Conservation (phyloP, 2,888 invertebrate genomes). For the Nemotelus nigrinus region DNA sequence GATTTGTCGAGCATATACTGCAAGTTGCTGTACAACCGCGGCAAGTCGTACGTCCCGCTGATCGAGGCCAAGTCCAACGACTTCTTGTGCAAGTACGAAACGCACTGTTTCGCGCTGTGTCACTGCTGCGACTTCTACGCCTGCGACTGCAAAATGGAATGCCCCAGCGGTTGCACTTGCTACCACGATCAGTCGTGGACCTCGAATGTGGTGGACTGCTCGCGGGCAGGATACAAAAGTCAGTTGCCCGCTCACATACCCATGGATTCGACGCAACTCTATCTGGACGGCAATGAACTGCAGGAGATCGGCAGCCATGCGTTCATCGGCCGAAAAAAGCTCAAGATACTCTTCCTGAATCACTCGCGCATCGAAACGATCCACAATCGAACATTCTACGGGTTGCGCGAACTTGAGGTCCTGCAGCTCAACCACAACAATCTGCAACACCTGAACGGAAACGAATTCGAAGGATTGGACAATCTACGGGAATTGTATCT, state of each 20-base stretch:
- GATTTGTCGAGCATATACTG: slow-evolving; percentile 90
- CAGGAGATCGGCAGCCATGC: slow-evolving; percentile 87
- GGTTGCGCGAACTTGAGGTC: slow-evolving; percentile 79
- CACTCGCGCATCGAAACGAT: slow-evolving; percentile 86
- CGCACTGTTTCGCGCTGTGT: slow-evolving; percentile 93
- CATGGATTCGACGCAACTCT: slow-evolving; percentile 95
- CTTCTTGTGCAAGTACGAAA: slow-evolving; percentile 91
- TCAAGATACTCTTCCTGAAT: slow-evolving; percentile 88
- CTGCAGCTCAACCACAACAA: slow-evolving; percentile 89
- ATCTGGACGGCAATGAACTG: slow-evolving; percentile 91
- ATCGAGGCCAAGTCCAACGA: slow-evolving; percentile 88
- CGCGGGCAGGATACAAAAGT: slow-evolving; percentile 79
- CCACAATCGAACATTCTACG: slow-evolving; percentile 91
- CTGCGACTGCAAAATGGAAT: slow-evolving; percentile 97
- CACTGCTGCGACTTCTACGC: slow-evolving; percentile 97
- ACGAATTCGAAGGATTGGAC: slow-evolving; percentile 84
- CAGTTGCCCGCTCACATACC: slow-evolving; percentile 88
- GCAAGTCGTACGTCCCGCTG: slow-evolving; percentile 83
- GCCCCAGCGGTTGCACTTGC: slow-evolving; percentile 91
- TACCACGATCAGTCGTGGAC: slow-evolving; percentile 95
- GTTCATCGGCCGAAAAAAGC: slow-evolving; percentile 92
- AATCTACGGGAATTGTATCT: slow-evolving; percentile 86
- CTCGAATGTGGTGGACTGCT: slow-evolving; percentile 92
- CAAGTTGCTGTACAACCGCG: slow-evolving; percentile 85
- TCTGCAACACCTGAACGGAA: slow-evolving; percentile 81